Percentiles rank a stretch among this genome's conserved stretches.
phyloP scores from a whole-genome alignment of 2,113 vertebrate genomes.

The Nerophis ophidion region DNA sequence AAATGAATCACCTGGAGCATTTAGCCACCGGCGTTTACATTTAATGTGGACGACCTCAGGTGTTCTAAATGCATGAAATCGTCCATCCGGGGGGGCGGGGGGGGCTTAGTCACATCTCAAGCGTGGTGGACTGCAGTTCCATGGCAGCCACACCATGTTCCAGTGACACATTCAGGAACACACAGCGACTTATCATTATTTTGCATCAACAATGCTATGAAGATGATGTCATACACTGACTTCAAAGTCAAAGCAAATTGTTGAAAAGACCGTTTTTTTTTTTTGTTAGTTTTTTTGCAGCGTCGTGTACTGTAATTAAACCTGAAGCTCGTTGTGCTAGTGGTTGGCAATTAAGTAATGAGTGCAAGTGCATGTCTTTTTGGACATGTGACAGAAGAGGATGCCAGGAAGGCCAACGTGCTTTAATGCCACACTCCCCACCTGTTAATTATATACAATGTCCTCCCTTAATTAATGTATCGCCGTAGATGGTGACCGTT shows the following conservation, averaged over 20 bases:
- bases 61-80: constrained; percentile 21
- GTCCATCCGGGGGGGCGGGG: constrained; percentile 11
- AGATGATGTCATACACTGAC: too few relatives aligned
- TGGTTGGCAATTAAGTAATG: background rate
- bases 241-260: too few relatives aligned
- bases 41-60: constrained; percentile 21
- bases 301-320: constrained; percentile 48
- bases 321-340: constrained; percentile 29
- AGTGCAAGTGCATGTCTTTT: constrained; percentile 24
- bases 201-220: too few relatives aligned
- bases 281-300: too few relatives aligned
- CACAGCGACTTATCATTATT: background rate
- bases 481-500: constrained; percentile 40
- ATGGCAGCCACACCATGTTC: background rate
- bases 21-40: constrained; percentile 20
- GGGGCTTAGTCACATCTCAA: constrained; percentile 2
- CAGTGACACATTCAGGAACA: background rate
- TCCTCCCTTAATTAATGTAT: constrained; percentile 61
- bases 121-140: background rate
- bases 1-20: constrained; percentile 21
- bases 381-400: background rate
- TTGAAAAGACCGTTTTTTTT: too few relatives aligned
- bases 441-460: constrained; percentile 64
- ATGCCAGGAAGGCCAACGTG: constrained; percentile 50
- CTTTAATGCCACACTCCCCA: constrained; percentile 48